phyloP scores from a whole-genome alignment of 2,888 invertebrate genomes.

The Troides helena region DNA sequence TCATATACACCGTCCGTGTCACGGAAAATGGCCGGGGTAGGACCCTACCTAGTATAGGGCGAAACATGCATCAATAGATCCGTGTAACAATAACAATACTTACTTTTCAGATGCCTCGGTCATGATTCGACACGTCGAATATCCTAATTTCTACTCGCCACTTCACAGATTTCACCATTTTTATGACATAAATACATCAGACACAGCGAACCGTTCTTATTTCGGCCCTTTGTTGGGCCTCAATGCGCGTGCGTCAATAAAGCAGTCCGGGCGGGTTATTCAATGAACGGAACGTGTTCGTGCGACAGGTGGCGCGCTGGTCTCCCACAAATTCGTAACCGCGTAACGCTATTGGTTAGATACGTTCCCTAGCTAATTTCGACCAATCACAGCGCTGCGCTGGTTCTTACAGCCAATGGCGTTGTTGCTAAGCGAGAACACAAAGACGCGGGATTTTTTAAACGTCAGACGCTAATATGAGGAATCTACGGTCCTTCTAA shows the following conservation, averaged over 20 bases:
- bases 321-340: conserved; percentile 53
- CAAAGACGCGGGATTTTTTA: conserved; percentile 56
- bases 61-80: conserved; percentile 57
- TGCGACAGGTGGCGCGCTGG: conserved; percentile 74
- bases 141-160: conserved; percentile 91
- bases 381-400: conserved; percentile 53
- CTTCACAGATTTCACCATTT: conserved; percentile 91
- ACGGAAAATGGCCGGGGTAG: conserved; percentile 76
- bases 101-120: conserved; percentile 95
- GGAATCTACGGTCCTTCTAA: conserved; percentile 34
- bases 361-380: conserved; percentile 38
- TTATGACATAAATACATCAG: conserved; percentile 89
- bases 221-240: conserved; percentile 80
- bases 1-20: conserved; percentile 53
- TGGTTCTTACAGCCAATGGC: conserved; percentile 50
- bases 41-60: conserved; percentile 67
- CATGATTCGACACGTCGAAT: conserved; percentile 92
- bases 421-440: conserved; percentile 38
- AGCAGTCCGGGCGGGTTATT: conserved; percentile 73
- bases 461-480: conserved; percentile 33
- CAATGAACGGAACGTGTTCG: conserved; percentile 68
- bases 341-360: conserved; percentile 50
- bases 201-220: conserved; percentile 74
- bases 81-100: conserved; percentile 75
- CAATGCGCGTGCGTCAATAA: conserved; percentile 76